Percentiles rank a stretch among this genome's conserved stretches.
phyloP scores from a whole-genome alignment of 2,888 invertebrate genomes.

The Tetragnatha montana region DNA sequence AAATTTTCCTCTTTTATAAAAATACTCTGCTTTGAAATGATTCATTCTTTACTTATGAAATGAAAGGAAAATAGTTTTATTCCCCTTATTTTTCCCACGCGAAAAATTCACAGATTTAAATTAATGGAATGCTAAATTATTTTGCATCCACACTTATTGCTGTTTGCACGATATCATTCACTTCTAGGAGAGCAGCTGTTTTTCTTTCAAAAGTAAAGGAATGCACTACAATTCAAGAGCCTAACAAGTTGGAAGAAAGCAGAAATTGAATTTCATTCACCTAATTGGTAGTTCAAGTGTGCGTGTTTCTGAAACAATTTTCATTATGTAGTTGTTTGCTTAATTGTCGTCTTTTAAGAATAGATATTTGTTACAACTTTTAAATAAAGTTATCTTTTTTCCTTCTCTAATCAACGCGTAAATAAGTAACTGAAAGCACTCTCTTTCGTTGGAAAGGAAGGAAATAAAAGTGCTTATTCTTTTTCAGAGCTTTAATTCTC shows the following conservation, averaged over 20 bases:
- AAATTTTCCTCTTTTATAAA: no score
- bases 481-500: slow-evolving; percentile 8
- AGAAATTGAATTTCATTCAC: slow-evolving; percentile 13
- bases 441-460: slow-evolving; percentile 34
- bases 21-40: no score
- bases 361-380: not conserved
- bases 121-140: no score
- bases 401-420: slow-evolving; percentile 42
- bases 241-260: not conserved
- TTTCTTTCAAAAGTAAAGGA: not conserved
- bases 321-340: slow-evolving; percentile 36
- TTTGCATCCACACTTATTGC: no score
- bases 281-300: not conserved
- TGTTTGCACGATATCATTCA: not conserved
- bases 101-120: no score
- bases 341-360: slow-evolving; percentile 40
- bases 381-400: not conserved
- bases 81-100: no score
- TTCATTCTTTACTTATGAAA: no score
- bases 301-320: not conserved
- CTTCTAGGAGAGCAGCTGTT: not conserved
- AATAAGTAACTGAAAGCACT: slow-evolving; percentile 56
- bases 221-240: not conserved
- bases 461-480: slow-evolving; percentile 11
- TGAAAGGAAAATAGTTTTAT: no score